Evolutionary conservation across 2,113 vertebrate species (phyloP), one percentile per base, ranked within the genome.

Genomic region (Callithrix jacchus): DNA sequence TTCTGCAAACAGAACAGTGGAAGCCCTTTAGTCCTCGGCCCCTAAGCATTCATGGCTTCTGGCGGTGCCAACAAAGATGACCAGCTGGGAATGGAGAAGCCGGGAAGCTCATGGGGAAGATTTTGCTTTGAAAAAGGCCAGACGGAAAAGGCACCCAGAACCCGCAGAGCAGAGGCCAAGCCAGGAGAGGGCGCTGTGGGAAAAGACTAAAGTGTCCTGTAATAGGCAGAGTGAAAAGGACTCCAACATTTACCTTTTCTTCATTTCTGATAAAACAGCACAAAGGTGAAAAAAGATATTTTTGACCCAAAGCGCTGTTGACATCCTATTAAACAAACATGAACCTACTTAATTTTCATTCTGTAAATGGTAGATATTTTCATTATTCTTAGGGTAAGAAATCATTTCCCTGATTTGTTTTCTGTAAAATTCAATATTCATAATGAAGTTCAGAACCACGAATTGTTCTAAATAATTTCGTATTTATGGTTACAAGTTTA

Each of bases 31-130:
- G 83, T 6, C 32, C 93, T 81, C 70, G 89, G 94, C 89, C 84
- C 97, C 89, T 25, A 16, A 96, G 95, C 99, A 99, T 99, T 99
- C 98, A 99, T 99, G 97, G 99, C 94, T 97, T 98, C 98, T 87
- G 98, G 70, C 85, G 98, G 98, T 80, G 98, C 95, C 88, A 98
- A 86, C 94, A 98, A 98, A 97, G 97, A 97, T 97, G 98, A 98
- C 95, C 88, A 89, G 71, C 97, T 87, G 88, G 98, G 97, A 98
- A 98, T 93, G 95, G 88, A 92, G 54, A 90, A 89, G 70, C 95
- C 94, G 91, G 98, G 98, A 97, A 98, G 87, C 85, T 99, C 98
- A 97, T 98, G 97, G 93, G 97, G 98, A 96, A 97, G 97, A 87
- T 97, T 97, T 97, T 99, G 98, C 98, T 58, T 18, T 18, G 56